A percentile compares a stretch with the other conserved stretches of the same genome.
phyloP scores from a whole-genome alignment of 53 echinoderm and acorn worm species.

The Astropecten irregularis region DNA sequence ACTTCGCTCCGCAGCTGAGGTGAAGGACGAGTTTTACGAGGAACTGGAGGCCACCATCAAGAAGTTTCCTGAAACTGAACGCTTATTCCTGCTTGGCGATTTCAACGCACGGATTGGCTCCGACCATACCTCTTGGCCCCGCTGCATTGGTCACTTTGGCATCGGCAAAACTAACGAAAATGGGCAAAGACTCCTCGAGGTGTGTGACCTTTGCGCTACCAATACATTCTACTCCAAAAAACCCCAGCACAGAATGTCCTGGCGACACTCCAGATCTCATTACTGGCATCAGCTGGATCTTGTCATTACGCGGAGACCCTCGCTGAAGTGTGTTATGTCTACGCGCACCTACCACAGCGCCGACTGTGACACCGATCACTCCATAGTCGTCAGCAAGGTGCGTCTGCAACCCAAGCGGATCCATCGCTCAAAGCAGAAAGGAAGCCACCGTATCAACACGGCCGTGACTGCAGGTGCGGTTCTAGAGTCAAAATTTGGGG shows the following conservation, averaged over 20 bases:
- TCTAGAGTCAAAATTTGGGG: too few species aligned
- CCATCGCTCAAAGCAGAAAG: neutral
- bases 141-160: constrained; percentile 47
- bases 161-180: constrained; percentile 64
- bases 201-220: constrained; percentile 36
- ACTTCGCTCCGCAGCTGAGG: constrained; percentile 9
- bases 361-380: constrained; percentile 16
- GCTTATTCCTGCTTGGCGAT: constrained; percentile 16
- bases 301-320: neutral
- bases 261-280: constrained; percentile 24
- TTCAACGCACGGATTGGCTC: constrained; percentile 61
- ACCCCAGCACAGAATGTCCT: constrained; percentile 26
- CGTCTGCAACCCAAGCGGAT: constrained; percentile 16
- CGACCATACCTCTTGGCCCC: constrained; percentile 49
- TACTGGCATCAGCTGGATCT: constrained; percentile 52
- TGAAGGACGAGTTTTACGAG: constrained; percentile 54
- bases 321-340: too few species aligned
- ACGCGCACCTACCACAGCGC: too few species aligned
- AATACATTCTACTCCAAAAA: constrained; percentile 38
- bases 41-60: neutral
- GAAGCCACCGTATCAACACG: constrained; percentile 7
- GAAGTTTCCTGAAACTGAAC: neutral
- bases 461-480: neutral
- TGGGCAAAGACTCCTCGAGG: constrained; percentile 32
- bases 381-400: constrained; percentile 24